Evolutionary conservation across 2,113 vertebrate genomes (phyloP).

Genomic region (Pagrus major): DNA sequence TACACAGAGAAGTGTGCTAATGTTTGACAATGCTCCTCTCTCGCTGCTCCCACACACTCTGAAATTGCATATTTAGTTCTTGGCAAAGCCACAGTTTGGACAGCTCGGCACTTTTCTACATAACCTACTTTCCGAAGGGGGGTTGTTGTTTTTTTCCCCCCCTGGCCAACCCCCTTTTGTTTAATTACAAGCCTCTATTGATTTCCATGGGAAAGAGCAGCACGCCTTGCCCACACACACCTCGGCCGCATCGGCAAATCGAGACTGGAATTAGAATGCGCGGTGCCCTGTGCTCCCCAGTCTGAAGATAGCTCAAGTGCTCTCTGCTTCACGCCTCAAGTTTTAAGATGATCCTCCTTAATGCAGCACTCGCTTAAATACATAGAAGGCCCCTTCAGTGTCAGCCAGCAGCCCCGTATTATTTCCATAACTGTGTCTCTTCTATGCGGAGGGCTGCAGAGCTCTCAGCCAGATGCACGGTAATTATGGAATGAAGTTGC

Average conservation of each 20-base stretch:
- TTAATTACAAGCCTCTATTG: conserved; percentile 89
- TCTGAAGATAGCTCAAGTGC: conserved; percentile 75
- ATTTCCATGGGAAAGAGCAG: conserved; percentile 88
- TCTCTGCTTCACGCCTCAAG: conserved; percentile 75
- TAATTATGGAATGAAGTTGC: conserved; percentile 38
- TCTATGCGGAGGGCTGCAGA: conserved; percentile 24
- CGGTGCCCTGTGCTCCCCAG: conserved; percentile 64
- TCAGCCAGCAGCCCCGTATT: conserved; percentile 19
- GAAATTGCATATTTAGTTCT: conserved; percentile 79
- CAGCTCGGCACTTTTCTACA: conserved; percentile 83
- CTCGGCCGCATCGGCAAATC: conserved; percentile 78
- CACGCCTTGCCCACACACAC: conserved; percentile 81
- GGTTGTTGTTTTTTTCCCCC: conserved; percentile 71
- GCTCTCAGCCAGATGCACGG: not conserved
- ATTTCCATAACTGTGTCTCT: conserved; percentile 49
- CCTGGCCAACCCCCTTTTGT: conserved; percentile 85
- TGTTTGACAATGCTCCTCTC: conserved; percentile 62
- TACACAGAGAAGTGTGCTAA: conserved; percentile 66
- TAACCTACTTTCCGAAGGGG: conserved; percentile 85
- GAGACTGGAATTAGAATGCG: conserved; percentile 84
- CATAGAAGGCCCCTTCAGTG: conserved; percentile 56
- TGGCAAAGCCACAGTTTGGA: conserved; percentile 80
- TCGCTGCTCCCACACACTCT: conserved; percentile 62
- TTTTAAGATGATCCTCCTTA: conserved; percentile 78
- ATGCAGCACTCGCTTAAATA: conserved; percentile 73